A percentile compares a stretch with the other conserved stretches of the same genome.
phyloP scores from a whole-genome alignment of 2,113 vertebrate species.

The Synodontis membranacea region DNA sequence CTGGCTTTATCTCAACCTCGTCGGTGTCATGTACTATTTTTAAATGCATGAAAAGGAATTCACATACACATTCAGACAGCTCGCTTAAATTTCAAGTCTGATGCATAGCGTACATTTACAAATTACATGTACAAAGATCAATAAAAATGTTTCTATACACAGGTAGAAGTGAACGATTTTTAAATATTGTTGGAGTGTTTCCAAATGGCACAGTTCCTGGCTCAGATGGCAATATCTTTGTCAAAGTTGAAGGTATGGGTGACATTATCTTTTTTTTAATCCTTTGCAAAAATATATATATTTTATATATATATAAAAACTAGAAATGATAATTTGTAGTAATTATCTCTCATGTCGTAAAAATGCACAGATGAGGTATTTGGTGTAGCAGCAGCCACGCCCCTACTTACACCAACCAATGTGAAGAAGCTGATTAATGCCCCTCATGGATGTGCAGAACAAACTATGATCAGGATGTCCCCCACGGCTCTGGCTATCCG shows the following conservation, averaged over 20 bases:
- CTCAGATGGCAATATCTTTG: conserved; percentile 63
- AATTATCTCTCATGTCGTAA: neutral
- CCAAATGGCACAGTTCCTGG: conserved; percentile 66
- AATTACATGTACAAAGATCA: neutral
- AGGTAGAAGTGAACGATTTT: conserved; percentile 47
- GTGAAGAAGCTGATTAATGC: conserved; percentile 65
- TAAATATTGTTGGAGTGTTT: conserved; percentile 56
- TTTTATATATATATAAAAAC: neutral
- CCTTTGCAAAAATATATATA: neutral
- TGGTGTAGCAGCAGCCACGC: conserved; percentile 56
- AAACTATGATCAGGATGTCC: conserved; percentile 74
- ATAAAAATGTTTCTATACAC: conserved; percentile 20
- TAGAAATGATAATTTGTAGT: neutral
- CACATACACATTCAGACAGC: neutral
- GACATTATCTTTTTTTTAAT: neutral
- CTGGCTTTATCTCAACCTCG: neutral
- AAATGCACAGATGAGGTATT: conserved; percentile 59
- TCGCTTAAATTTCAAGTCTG: neutral
- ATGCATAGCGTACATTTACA: neutral
- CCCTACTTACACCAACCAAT: conserved; percentile 70
- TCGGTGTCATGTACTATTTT: neutral
- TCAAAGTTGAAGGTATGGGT: conserved; percentile 67
- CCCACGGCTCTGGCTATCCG: conserved; percentile 74
- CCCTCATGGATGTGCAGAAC: conserved; percentile 77
- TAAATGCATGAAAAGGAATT: neutral